Percentiles rank a stretch among this genome's conserved stretches.
These are phyloP conservation scores for Alethe diademata DNA, from an alignment of 2,113 vertebrate genomes.

Conservation along the genomic window DNA sequence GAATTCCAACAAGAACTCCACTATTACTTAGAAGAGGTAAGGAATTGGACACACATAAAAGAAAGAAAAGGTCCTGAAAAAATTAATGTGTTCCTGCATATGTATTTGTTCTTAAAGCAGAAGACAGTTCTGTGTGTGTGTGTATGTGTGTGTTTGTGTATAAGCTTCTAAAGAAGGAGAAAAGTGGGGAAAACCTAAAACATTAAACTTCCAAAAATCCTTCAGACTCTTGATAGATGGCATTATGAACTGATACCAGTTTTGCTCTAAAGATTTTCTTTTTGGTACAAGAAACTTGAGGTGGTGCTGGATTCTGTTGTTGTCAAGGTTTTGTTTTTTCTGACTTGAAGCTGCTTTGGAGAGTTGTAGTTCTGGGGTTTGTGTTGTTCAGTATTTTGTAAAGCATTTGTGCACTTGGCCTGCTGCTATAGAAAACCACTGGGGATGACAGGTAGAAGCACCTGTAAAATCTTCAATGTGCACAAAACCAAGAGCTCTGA, in stretches of 20 bases:
- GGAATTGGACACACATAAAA: neutral
- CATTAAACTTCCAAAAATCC: neutral
- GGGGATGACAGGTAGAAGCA: neutral
- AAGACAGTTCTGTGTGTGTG: neutral
- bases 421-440: neutral
- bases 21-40: neutral
- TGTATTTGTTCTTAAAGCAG: neutral
- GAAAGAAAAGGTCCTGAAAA: neutral
- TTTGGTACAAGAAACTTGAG: neutral
- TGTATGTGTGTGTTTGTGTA: neutral
- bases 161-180: neutral
- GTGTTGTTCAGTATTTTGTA: slow-evolving; percentile 36
- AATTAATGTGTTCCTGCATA: neutral
- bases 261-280: neutral
- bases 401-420: slow-evolving; percentile 7
- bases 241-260: neutral
- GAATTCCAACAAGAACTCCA: neutral
- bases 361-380: slow-evolving; percentile 15
- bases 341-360: slow-evolving; percentile 15
- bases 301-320: neutral
- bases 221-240: neutral
- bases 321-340: slow-evolving; percentile 12
- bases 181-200: neutral
- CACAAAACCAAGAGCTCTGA: neutral
- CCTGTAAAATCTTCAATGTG: neutral